Evolutionary conservation across 2,113 vertebrate species (phyloP).

Genomic region (Cyrtonyx montezumae): DNA sequence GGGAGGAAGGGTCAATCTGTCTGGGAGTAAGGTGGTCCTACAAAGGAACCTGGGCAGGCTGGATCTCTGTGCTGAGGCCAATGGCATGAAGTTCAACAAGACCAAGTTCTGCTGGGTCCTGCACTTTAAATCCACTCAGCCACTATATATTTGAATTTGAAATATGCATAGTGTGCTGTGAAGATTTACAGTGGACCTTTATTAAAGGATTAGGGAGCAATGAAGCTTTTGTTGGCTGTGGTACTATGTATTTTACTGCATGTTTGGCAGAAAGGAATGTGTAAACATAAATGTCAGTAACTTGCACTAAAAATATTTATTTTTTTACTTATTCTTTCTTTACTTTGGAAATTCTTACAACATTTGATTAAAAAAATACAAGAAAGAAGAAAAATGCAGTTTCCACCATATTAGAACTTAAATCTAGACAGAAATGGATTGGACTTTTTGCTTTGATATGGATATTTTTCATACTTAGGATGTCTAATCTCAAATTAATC

Average conservation of each 20-base stretch:
- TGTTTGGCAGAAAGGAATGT: not conserved
- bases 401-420: not conserved
- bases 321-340: not conserved
- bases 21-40: too few relatives aligned
- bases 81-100: too few relatives aligned
- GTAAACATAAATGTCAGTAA: constrained; percentile 28
- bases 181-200: constrained; percentile 56
- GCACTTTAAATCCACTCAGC: constrained; percentile 21
- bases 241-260: not conserved
- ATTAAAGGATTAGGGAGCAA: constrained; percentile 31
- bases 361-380: not conserved
- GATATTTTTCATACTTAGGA: not conserved
- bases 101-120: too few relatives aligned
- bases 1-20: too few relatives aligned
- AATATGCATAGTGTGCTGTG: not conserved
- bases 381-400: not conserved
- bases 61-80: too few relatives aligned
- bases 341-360: constrained; percentile 32
- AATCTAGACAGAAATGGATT: not conserved
- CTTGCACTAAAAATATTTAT: constrained; percentile 30
- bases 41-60: too few relatives aligned
- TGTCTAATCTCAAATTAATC: constrained; percentile 40
- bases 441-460: not conserved
- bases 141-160: constrained; percentile 9
- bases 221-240: not conserved